Evolutionary conservation across 2,113 vertebrate species (phyloP).

Genomic region (Antennarius striatus): DNA sequence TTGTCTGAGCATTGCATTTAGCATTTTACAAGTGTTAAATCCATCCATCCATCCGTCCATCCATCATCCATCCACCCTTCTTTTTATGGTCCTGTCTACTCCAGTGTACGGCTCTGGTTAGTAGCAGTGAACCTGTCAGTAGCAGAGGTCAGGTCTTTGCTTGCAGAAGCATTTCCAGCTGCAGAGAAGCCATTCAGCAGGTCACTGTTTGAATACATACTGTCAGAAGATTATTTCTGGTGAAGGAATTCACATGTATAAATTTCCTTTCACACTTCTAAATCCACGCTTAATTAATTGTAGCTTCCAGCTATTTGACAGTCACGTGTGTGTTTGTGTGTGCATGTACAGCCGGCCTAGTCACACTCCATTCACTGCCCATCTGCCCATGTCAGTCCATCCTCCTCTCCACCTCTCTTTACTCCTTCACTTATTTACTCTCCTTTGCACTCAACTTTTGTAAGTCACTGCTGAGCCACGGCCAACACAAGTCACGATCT

Average conservation of each 20-base stretch:
- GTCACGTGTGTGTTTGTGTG: constrained; percentile 57
- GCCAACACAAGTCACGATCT: constrained; percentile 25
- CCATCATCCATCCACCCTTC: no score
- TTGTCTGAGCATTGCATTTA: no score
- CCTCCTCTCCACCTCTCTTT: constrained; percentile 28
- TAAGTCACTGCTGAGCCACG: constrained; percentile 32
- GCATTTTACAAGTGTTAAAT: no score
- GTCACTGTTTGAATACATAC: constrained; percentile 38
- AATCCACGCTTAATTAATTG: constrained; percentile 74
- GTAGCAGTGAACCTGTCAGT: constrained; percentile 15
- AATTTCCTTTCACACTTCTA: constrained; percentile 61
- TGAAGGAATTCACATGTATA: constrained; percentile 49
- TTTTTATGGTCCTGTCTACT: no score
- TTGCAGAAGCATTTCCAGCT: constrained; percentile 29
- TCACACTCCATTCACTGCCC: constrained; percentile 74
- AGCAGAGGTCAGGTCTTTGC: constrained; percentile 13
- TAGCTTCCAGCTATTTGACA: constrained; percentile 73
- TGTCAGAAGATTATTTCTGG: constrained; percentile 44
- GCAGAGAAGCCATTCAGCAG: constrained; percentile 31
- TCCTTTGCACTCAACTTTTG: constrained; percentile 25
- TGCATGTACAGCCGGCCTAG: constrained; percentile 70
- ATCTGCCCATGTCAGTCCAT: constrained; percentile 71
- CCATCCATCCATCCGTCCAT: no score
- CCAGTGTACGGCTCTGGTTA: not conserved
- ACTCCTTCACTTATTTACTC: constrained; percentile 9